Percentiles rank a stretch among this genome's conserved stretches.
These are phyloP conservation scores for Atta texana DNA, from an alignment of 1,140 invertebrate species.

Conservation along the genomic window DNA sequence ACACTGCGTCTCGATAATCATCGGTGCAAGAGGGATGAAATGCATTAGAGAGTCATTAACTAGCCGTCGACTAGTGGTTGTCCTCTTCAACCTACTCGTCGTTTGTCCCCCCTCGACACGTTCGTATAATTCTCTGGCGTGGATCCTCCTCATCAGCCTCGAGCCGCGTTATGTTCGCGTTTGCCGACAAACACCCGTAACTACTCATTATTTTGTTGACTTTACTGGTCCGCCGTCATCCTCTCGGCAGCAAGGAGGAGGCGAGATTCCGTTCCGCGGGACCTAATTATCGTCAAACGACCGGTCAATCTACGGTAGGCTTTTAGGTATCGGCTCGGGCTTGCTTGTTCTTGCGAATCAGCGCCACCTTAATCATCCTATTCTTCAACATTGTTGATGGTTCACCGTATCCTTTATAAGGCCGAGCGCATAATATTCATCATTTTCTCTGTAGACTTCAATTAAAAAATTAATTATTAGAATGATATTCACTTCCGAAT, in stretches of 20 bases:
- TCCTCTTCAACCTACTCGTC: constrained; percentile 73
- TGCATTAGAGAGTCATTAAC: constrained; percentile 83
- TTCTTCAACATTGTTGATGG: constrained; percentile 1
- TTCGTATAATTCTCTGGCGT: constrained; percentile 63
- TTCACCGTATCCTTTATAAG: neutral
- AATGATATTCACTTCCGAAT: neutral
- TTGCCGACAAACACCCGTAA: constrained; percentile 74
- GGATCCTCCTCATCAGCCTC: constrained; percentile 35
- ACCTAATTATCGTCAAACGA: constrained; percentile 76
- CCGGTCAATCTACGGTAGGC: constrained; percentile 50
- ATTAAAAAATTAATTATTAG: constrained; percentile 26
- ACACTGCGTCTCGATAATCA: constrained; percentile 72
- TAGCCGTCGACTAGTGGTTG: constrained; percentile 79
- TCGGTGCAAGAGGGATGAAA: constrained; percentile 71
- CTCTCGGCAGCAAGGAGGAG: constrained; percentile 14
- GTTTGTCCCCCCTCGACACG: constrained; percentile 60
- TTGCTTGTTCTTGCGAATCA: constrained; percentile 56
- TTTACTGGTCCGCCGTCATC: constrained; percentile 70
- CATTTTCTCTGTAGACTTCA: neutral
- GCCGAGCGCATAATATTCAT: neutral
- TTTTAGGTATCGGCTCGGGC: neutral
- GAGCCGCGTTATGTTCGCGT: constrained; percentile 42
- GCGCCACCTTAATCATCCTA: constrained; percentile 43
- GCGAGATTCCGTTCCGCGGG: constrained; percentile 46
- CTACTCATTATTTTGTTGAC: constrained; percentile 80